A percentile compares a stretch with the other conserved stretches of the same genome.
Evolutionary conservation across 2,888 invertebrate species (phyloP).

Genomic region (Melieria picta): DNA sequence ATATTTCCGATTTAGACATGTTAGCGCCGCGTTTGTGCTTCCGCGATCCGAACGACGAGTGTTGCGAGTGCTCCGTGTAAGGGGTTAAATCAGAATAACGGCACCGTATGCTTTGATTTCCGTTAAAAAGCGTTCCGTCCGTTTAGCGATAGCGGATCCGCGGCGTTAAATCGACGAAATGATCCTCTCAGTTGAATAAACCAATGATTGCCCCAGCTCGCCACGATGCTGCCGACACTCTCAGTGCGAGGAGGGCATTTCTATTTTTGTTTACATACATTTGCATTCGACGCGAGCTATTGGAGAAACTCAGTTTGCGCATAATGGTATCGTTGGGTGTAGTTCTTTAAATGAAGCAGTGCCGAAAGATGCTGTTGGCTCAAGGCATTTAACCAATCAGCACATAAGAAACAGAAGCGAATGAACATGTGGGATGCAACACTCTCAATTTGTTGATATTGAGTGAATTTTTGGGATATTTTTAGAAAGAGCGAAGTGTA

Average conservation of each 20-base stretch:
- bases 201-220: constrained; percentile 22
- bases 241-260: not conserved
- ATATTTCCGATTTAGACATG: constrained; percentile 17
- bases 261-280: not conserved
- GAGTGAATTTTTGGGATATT: no score
- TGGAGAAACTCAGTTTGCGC: not conserved
- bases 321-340: no score
- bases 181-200: constrained; percentile 1
- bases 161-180: constrained; percentile 7
- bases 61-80: constrained; percentile 34
- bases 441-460: no score
- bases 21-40: constrained; percentile 2
- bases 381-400: constrained; percentile 13
- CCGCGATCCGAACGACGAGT: constrained; percentile 14
- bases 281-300: not conserved
- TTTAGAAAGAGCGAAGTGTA: no score
- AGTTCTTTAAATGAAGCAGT: no score
- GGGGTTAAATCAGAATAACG: constrained; percentile 46
- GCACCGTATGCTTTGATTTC: constrained; percentile 29
- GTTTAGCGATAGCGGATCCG: constrained; percentile 11
- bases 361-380: constrained; percentile 17
- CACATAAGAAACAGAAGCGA: not conserved
- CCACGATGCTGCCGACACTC: not conserved
- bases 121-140: constrained; percentile 27
- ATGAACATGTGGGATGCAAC: no score